Base-by-base conservation (phyloP, 2,888 invertebrate genomes). In the Lysandra coridon region DNA sequence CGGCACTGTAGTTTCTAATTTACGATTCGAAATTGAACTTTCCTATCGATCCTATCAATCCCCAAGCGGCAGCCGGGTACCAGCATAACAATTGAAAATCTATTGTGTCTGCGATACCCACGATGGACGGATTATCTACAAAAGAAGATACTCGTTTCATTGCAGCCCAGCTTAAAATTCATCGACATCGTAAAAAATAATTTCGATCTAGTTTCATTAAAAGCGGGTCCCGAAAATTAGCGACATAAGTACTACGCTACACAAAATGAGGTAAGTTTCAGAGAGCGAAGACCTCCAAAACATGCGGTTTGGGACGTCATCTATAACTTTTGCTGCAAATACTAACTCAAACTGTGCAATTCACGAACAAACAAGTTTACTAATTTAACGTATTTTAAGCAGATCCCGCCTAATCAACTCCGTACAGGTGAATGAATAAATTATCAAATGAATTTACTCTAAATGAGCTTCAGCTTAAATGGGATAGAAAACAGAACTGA, bases 311-410 rank as follows among this genome's bases (percentile, higher is more conserved):
- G 69, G 33, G 33, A 69, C 69, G 37, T 69, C 69, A 33, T 37
- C 69, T 69, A 10, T 37, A 69, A 69, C 69, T 69, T 69, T 30
- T 64, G 64, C 64, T 33, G 69, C 69, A 69, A 69, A 69, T 37
- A 69, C 69, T 33, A 69, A 69, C 69, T 37, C 69, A 69, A 69
- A 69, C 69, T 37, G 23, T 12, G 69, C 69, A 69, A 30, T 69
- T 69, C 69, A 37, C 69, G 69, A 33, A 14, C 17, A 69, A 69
- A 69, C 33, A 69, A 69, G 69, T 69, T 37, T 69, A 69, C 69
- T 69, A 69, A 37, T 69, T 69, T 69, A 69, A 69, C 69, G 69
- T 69, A 69, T 69, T 69, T 69, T 69, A 69, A 69, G 69, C 69
- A 33, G 33, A 37, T 37, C 69, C 69, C 69, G 33, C 69, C 14